These are phyloP conservation scores for Sapayoa aenigma DNA, from an alignment of 2,113 vertebrate species.

Conservation along the genomic window DNA sequence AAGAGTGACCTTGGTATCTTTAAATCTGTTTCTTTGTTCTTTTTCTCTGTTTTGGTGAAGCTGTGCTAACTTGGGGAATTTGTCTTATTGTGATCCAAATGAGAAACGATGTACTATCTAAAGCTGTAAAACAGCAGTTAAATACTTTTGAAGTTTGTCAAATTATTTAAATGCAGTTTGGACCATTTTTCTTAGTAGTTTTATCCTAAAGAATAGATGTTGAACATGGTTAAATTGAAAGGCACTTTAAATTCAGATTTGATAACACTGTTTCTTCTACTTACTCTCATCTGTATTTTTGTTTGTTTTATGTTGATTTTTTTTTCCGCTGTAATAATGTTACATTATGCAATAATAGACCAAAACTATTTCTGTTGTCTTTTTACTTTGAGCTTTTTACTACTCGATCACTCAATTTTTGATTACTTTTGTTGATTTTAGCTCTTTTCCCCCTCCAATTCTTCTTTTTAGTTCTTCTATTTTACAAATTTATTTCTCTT, in stretches of 20 bases:
- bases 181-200: not conserved
- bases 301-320: not conserved
- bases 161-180: not conserved
- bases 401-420: not conserved
- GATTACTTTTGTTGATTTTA: not conserved
- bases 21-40: not conserved
- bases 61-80: not conserved
- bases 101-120: not conserved
- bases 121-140: not conserved
- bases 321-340: conserved; percentile 30
- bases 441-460: not conserved
- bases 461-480: not conserved
- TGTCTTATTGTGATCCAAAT: not conserved
- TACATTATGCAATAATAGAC: not conserved
- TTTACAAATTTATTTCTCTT: not conserved
- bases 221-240: not conserved
- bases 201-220: not conserved
- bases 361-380: not conserved
- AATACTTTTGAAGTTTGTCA: not conserved
- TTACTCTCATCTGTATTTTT: not conserved
- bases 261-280: not conserved
- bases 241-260: not conserved
- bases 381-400: not conserved
- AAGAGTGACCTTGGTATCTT: conserved; percentile 5
- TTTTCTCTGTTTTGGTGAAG: not conserved